Evolutionary conservation across 2,888 invertebrate genomes (phyloP).

Genomic region (Salticus scenicus): DNA sequence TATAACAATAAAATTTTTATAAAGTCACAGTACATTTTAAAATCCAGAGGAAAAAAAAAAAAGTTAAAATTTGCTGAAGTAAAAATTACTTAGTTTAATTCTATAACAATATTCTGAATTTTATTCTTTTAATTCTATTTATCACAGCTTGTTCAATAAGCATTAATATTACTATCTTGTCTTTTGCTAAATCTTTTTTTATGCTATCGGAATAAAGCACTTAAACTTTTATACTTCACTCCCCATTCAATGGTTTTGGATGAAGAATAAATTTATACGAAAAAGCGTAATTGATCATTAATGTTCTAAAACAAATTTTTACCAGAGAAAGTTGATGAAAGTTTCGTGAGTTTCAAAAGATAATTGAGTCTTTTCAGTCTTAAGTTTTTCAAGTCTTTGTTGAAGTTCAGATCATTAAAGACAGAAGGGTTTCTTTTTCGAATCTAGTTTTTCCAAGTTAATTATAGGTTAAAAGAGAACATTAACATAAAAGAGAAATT

Average conservation of each 20-base stretch:
- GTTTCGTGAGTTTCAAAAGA: neutral
- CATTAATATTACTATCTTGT: too few relatives aligned
- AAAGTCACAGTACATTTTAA: too few relatives aligned
- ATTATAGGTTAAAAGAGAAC: conserved; percentile 1
- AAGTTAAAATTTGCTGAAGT: too few relatives aligned
- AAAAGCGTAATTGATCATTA: conserved; percentile 2
- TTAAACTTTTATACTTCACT: neutral
- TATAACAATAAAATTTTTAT: too few relatives aligned
- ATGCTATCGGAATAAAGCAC: neutral
- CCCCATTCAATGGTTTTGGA: neutral
- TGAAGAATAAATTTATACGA: neutral
- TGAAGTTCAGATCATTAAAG: conserved; percentile 16
- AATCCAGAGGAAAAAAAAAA: too few relatives aligned
- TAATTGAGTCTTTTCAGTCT: neutral
- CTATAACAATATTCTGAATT: too few relatives aligned
- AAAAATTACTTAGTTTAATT: too few relatives aligned
- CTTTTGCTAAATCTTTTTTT: neutral
- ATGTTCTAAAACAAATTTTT: neutral
- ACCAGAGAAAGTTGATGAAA: neutral
- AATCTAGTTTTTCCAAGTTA: neutral
- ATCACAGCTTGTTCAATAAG: too few relatives aligned
- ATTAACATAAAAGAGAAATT: conserved; percentile 3
- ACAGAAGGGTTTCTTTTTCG: neutral
- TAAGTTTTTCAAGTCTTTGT: conserved; percentile 3
- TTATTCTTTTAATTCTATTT: too few relatives aligned